Evolutionary conservation across 2,888 invertebrate species (phyloP), one percentile per base, ranked within the genome.

Genomic region (Leuctra nigra): DNA sequence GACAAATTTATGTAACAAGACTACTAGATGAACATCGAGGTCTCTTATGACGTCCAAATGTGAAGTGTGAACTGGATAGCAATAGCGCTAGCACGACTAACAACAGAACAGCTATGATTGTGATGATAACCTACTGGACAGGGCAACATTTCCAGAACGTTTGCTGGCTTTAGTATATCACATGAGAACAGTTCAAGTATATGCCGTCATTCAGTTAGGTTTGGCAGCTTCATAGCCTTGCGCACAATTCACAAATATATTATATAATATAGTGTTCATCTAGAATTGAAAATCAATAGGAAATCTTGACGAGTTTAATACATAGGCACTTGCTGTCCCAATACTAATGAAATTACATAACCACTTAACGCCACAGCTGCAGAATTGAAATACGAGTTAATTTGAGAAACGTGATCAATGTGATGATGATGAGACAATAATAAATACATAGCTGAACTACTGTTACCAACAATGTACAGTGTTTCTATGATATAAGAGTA

Each of bases 261-360:
- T n/a, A n/a, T n/a, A n/a, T n/a, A n/a, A n/a, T n/a, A n/a, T n/a
- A n/a, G n/a, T n/a, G n/a, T n/a, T n/a, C n/a, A n/a, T n/a, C n/a
- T n/a, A n/a, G n/a, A n/a, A n/a, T n/a, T n/a, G 29, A 29, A 6
- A 11, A 29, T 29, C 7, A 29, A 29, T 11, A 29, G 6, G 29
- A 29, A 29, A 29, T 29, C 29, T 29, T 29, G 29, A n/a, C n/a
- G 11, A 29, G 11, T 11, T 7, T 11, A 29, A 22, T 44, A 44
- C 44, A 23, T 44, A 44, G 44, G 44, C 44, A 44, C 44, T 44
- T 44, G 44, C 44, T 44, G 44, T 44, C 44, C 44, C 44, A 44
- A 20, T 44, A 20, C 20, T 23, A 39, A 3, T 18, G 18, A 39
- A 39, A 39, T 3, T 2, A 39, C 16, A 7, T 16, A 18, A 6